phyloP scores from a whole-genome alignment of 2,797 vertebrate species.

The Gadopsis bispinosus region DNA sequence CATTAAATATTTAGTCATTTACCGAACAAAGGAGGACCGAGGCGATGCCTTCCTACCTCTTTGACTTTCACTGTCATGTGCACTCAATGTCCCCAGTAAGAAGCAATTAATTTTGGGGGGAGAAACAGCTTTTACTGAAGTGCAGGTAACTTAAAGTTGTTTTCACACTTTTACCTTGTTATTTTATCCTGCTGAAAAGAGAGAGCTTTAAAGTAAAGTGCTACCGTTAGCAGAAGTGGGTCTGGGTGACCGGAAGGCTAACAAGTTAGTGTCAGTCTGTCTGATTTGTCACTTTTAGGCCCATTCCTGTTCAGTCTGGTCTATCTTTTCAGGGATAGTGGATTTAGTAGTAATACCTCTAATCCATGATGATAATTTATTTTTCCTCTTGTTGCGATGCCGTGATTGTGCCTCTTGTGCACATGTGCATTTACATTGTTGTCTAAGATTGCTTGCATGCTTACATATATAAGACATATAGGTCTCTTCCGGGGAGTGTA shows the following conservation, averaged over 20 bases:
- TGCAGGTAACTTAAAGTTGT: conserved; percentile 83
- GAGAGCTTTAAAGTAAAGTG: conserved; percentile 86
- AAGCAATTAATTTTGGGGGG: conserved; percentile 85
- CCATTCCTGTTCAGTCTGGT: conserved; percentile 36
- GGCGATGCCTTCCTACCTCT: conserved; percentile 82
- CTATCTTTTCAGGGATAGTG: conserved; percentile 28
- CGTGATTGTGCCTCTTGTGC: not conserved
- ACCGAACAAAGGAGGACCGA: conserved; percentile 86
- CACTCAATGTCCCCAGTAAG: conserved; percentile 84
- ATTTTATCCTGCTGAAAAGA: conserved; percentile 81
- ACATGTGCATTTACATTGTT: conserved; percentile 25
- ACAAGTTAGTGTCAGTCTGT: conserved; percentile 73
- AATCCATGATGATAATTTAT: conserved; percentile 51
- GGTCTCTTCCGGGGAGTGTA: conserved; percentile 42
- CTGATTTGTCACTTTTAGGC: conserved; percentile 57
- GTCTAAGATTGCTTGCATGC: conserved; percentile 16
- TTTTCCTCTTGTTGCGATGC: conserved; percentile 23
- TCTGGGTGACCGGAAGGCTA: conserved; percentile 84
- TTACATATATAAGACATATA: conserved; percentile 29
- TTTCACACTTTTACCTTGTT: conserved; percentile 81
- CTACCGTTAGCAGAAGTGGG: conserved; percentile 81
- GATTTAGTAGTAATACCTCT: conserved; percentile 56
- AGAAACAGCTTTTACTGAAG: conserved; percentile 78
- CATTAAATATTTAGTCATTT: conserved; percentile 90
- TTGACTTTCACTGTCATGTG: conserved; percentile 84